Percentiles rank a stretch among this genome's conserved stretches.
These are phyloP conservation scores for Micropoecilia bifurca DNA, from an alignment of 2,797 vertebrate genomes.

Conservation along the genomic window DNA sequence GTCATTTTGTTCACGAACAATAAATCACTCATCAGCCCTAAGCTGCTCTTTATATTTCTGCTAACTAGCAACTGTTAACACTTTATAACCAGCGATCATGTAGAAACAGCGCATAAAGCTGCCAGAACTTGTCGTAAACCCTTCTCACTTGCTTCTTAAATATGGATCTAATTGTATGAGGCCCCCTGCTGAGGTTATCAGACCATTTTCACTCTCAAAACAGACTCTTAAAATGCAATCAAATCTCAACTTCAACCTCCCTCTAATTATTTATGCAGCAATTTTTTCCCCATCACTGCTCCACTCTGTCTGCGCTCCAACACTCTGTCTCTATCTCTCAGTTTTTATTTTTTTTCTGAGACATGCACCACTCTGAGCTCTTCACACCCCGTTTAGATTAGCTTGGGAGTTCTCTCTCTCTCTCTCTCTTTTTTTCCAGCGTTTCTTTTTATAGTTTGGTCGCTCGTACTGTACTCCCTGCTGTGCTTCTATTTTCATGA, in stretches of 20 bases:
- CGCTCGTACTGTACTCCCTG: slow-evolving; percentile 70
- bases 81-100: background rate
- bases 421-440: slow-evolving; percentile 11
- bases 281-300: slow-evolving; percentile 39
- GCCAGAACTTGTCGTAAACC: background rate
- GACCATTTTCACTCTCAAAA: slow-evolving; percentile 32
- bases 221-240: slow-evolving; percentile 36
- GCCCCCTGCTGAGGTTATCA: slow-evolving; percentile 14
- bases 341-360: background rate
- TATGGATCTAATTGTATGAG: slow-evolving; percentile 9
- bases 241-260: slow-evolving; percentile 34
- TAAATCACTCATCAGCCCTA: background rate
- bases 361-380: slow-evolving; percentile 35
- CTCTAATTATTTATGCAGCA: slow-evolving; percentile 37
- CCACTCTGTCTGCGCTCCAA: slow-evolving; percentile 13
- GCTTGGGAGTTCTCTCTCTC: slow-evolving; percentile 64
- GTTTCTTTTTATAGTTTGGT: slow-evolving; percentile 76
- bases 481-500: slow-evolving; percentile 78
- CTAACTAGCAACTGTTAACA: slow-evolving; percentile 4
- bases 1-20: background rate
- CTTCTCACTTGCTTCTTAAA: slow-evolving; percentile 13
- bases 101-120: slow-evolving; percentile 1
- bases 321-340: slow-evolving; percentile 22
- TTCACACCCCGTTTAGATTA: slow-evolving; percentile 60
- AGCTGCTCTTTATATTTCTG: background rate